A percentile compares a stretch with the other conserved stretches of the same genome.
These are phyloP conservation scores for Neopipo cinnamomea DNA, from an alignment of 2,113 vertebrate genomes.

Conservation along the genomic window DNA sequence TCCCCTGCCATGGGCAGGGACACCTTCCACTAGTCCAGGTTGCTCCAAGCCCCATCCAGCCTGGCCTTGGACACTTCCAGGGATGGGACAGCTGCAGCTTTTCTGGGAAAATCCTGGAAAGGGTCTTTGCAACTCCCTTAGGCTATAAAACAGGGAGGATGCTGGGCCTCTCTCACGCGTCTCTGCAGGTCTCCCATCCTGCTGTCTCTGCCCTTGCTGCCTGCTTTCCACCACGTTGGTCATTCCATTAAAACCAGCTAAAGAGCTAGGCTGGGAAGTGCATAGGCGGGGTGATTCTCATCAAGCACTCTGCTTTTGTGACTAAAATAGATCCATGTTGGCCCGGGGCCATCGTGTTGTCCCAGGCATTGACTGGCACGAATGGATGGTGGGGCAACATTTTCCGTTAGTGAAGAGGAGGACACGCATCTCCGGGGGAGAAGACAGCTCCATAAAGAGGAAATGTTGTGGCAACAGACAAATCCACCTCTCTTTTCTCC, in stretches of 20 bases:
- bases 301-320: constrained; percentile 4
- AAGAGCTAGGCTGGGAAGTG: not conserved
- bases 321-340: not conserved
- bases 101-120: not conserved
- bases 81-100: not conserved
- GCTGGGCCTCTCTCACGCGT: not conserved
- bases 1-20: not conserved
- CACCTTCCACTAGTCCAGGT: not conserved
- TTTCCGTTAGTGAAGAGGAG: constrained; percentile 24
- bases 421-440: accelerated
- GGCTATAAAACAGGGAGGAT: not conserved
- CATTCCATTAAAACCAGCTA: not conserved
- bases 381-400: not conserved
- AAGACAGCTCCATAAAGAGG: not conserved
- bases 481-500: not conserved
- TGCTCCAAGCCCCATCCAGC: accelerated
- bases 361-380: constrained; percentile 14
- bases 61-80: not conserved
- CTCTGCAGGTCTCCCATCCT: accelerated
- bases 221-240: not conserved
- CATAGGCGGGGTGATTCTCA: not conserved
- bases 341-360: not conserved
- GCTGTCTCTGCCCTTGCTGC: accelerated
- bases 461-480: not conserved
- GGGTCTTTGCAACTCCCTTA: not conserved